These are phyloP conservation scores for Psittacula derbiana DNA, from an alignment of 2,797 vertebrate genomes.

Conservation along the genomic window DNA sequence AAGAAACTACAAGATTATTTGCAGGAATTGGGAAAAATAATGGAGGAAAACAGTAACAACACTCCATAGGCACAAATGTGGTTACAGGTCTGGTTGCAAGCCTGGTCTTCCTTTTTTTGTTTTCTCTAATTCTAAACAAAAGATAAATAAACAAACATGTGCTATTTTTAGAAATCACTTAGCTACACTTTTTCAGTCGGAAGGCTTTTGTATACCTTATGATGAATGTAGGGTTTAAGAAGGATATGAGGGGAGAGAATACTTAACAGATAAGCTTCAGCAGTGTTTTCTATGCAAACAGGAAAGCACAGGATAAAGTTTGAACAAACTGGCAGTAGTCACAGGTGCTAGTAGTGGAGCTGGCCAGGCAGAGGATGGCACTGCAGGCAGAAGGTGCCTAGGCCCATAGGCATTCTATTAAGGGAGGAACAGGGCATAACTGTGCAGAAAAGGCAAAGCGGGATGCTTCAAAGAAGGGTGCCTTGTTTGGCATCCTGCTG, in stretches of 20 bases:
- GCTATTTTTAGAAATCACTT: not conserved
- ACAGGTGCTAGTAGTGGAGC: not conserved
- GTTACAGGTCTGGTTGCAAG: not conserved
- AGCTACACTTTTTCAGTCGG: not conserved
- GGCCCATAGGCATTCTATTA: not conserved
- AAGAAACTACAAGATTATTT: not conserved
- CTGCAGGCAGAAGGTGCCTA: not conserved
- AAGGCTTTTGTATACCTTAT: not conserved
- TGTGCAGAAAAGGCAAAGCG: not conserved
- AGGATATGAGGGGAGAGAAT: not conserved
- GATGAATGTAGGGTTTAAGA: not conserved
- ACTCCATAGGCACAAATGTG: not conserved
- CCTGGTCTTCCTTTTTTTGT: not conserved
- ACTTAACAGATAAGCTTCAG: not conserved
- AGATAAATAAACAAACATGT: not conserved
- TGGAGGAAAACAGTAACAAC: not conserved
- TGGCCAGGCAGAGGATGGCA: not conserved
- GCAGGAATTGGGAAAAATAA: not conserved
- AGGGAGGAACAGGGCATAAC: not conserved
- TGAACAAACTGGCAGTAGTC: not conserved
- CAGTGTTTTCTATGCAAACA: not conserved
- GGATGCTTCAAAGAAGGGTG: not conserved
- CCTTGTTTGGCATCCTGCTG: not conserved
- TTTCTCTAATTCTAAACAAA: not conserved
- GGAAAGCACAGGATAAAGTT: not conserved